phyloP scores from a whole-genome alignment of 2,113 vertebrate species.

The Numenius arquata region DNA sequence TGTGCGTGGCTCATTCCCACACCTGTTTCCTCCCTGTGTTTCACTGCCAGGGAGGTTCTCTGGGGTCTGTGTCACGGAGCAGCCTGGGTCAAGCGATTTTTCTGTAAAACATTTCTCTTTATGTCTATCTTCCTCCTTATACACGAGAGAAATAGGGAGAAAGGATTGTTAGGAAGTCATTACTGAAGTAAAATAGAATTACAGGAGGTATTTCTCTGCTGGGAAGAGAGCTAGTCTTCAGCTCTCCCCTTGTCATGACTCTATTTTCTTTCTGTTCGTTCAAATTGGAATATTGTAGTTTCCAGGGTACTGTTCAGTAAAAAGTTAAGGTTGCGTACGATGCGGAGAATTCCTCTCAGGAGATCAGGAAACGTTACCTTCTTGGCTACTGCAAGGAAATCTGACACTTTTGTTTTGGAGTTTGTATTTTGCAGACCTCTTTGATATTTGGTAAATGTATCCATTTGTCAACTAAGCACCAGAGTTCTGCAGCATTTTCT shows the following conservation, averaged over 20 bases:
- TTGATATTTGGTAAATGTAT: not conserved
- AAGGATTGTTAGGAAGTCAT: not conserved
- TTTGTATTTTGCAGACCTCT: not conserved
- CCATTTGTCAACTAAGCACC: not conserved
- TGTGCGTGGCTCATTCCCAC: conserved; percentile 30
- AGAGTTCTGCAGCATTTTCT: not conserved
- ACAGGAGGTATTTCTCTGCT: not conserved
- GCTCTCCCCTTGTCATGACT: not conserved
- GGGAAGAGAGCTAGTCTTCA: not conserved
- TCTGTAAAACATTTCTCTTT: conserved; percentile 22
- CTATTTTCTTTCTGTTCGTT: not conserved
- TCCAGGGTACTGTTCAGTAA: conserved; percentile 10
- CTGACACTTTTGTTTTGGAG: conserved; percentile 14
- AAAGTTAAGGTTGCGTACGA: not conserved
- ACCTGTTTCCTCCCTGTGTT: conserved; percentile 52
- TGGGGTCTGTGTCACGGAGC: not conserved
- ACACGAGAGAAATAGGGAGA: conserved; percentile 4
- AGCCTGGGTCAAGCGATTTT: not conserved
- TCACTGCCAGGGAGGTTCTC: not conserved
- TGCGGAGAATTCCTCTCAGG: not conserved
- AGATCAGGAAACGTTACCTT: conserved; percentile 27
- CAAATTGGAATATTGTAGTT: not conserved
- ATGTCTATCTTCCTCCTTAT: conserved; percentile 14
- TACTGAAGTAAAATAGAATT: conserved; percentile 6
- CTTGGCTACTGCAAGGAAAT: conserved; percentile 35